phyloP scores from a whole-genome alignment of 2,888 invertebrate genomes.

The Julus scandinavius region DNA sequence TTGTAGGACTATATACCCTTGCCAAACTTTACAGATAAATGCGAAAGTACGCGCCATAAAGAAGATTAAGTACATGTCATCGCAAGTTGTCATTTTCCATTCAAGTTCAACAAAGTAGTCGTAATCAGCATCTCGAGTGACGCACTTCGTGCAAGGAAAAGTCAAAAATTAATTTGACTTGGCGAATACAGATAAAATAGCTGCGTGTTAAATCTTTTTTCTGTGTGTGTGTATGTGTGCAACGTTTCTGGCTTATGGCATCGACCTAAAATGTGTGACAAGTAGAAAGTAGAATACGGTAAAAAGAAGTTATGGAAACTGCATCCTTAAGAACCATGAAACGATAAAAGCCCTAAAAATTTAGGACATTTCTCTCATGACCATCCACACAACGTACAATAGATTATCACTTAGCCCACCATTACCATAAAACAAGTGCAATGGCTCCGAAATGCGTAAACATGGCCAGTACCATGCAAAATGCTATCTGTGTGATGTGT shows the following conservation, averaged over 20 bases:
- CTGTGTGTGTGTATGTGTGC: background rate
- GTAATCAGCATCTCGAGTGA: background rate
- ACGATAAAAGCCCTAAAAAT: background rate
- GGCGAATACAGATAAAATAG: background rate
- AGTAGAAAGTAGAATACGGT: background rate
- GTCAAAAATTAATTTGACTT: background rate
- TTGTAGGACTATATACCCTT: background rate
- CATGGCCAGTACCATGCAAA: background rate
- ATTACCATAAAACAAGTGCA: slow-evolving; percentile 17
- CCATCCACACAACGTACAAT: background rate
- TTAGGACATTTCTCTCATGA: background rate
- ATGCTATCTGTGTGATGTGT: background rate
- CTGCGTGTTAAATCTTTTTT: background rate
- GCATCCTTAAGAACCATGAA: slow-evolving; percentile 1
- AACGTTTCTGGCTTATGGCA: background rate
- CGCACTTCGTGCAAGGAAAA: background rate
- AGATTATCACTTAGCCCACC: background rate
- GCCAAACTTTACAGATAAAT: background rate
- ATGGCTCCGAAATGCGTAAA: background rate
- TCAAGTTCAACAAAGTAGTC: background rate
- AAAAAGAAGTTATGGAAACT: slow-evolving; percentile 6
- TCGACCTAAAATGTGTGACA: background rate
- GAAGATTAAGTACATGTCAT: slow-evolving; percentile 28
- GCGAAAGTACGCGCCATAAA: background rate
- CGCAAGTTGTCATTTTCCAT: slow-evolving; percentile 22